Evolutionary conservation across 2,797 vertebrate genomes (phyloP).

Genomic region (Otolemur crassicaudatus): DNA sequence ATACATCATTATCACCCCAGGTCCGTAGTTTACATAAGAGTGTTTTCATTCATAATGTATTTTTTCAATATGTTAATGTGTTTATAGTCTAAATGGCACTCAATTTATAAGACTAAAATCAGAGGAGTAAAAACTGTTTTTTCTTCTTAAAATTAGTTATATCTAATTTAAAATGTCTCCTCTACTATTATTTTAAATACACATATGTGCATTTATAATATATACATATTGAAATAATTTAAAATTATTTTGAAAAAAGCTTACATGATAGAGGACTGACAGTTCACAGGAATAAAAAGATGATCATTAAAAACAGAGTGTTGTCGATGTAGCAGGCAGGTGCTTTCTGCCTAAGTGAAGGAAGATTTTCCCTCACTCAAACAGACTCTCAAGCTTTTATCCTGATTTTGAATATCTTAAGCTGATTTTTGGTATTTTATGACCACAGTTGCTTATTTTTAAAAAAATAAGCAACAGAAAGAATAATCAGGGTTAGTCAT

Average conservation of each 20-base stretch:
- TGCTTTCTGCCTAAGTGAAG: not conserved
- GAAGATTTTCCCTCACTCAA: not conserved
- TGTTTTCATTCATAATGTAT: not conserved
- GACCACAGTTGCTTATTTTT: not conserved
- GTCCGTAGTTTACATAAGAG: not conserved
- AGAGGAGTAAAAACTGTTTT: not conserved
- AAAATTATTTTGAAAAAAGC: not conserved
- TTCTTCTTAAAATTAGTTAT: not conserved
- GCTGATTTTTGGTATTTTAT: not conserved
- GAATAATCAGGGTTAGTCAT: not conserved
- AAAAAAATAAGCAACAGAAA: not conserved
- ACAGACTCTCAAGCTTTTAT: not conserved
- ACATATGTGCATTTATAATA: not conserved
- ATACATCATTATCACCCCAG: not conserved
- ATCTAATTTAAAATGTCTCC: slow-evolving; percentile 14
- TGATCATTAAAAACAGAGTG: not conserved
- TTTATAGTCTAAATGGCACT: not conserved
- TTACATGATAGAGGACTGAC: not conserved
- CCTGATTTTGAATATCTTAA: not conserved
- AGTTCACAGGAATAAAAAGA: not conserved
- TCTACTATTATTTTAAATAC: not conserved
- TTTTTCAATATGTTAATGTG: not conserved
- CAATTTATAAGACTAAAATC: slow-evolving; percentile 17
- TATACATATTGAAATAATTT: not conserved
- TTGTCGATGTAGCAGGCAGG: not conserved